A percentile compares a stretch with the other conserved stretches of the same genome.
Evolutionary conservation across 23 tunicate species (phyloP).

Genomic region (Trididemnum clinides): DNA sequence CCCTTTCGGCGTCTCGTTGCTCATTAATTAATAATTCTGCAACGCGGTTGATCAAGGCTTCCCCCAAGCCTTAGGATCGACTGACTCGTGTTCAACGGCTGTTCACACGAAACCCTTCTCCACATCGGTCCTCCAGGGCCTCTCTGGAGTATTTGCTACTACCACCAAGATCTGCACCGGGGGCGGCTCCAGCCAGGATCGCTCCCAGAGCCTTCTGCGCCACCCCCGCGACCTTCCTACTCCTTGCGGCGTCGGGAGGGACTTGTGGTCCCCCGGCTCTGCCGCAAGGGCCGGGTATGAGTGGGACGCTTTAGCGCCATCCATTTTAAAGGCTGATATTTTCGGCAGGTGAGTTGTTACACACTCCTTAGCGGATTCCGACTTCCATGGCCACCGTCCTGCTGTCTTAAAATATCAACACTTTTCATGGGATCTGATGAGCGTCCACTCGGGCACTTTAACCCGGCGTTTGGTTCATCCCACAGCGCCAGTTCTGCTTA

Average conservation of each 20-base stretch:
- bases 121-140: neutral
- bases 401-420: slow-evolving; percentile 78
- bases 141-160: slow-evolving; percentile 70
- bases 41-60: neutral
- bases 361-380: slow-evolving; percentile 84
- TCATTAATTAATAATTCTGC: neutral
- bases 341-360: too few species aligned
- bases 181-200: slow-evolving; percentile 52
- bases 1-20: slow-evolving; percentile 28
- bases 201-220: slow-evolving; percentile 29
- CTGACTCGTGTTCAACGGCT: slow-evolving; percentile 78
- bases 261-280: neutral
- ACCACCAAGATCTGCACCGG: slow-evolving; percentile 68
- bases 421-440: slow-evolving; percentile 74
- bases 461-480: slow-evolving; percentile 64
- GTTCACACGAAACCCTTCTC: slow-evolving; percentile 37
- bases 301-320: slow-evolving; percentile 70
- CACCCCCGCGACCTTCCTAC: slow-evolving; percentile 65
- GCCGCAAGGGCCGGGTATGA: slow-evolving; percentile 50
- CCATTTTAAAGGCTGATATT: slow-evolving; percentile 77
- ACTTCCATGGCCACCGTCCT: slow-evolving; percentile 89
- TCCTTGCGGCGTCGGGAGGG: slow-evolving; percentile 42
- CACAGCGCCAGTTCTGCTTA: slow-evolving; percentile 82
- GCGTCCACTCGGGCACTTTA: slow-evolving; percentile 71
- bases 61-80: slow-evolving; percentile 50